Conservation (phyloP, 2,888 invertebrate genomes). For the Pinctada fucata region DNA sequence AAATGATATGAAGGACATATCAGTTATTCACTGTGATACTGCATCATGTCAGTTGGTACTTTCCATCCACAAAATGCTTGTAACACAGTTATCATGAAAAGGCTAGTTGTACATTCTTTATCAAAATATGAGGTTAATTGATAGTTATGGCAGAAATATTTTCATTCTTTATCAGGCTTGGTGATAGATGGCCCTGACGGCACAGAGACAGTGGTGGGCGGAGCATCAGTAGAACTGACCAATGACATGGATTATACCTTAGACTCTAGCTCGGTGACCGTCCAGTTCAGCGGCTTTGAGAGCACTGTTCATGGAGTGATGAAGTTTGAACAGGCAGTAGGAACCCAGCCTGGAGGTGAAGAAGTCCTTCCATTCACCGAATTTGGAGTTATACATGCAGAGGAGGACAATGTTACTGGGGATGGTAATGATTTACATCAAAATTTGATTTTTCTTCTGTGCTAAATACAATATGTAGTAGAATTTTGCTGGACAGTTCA, state of each 20-base stretch:
- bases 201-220: constrained; percentile 16
- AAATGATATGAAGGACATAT: no score
- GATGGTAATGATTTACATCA: constrained; percentile 33
- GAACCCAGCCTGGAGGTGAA: constrained; percentile 53
- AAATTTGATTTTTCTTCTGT: no score
- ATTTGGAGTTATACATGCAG: constrained; percentile 44
- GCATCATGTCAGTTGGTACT: no score
- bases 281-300: constrained; percentile 55
- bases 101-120: no score
- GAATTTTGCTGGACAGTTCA: no score
- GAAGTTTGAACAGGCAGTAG: constrained; percentile 59
- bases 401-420: constrained; percentile 42
- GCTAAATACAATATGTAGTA: no score
- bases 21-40: no score
- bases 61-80: no score
- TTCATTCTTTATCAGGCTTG: not conserved
- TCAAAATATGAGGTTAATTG: no score
- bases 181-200: constrained; percentile 33
- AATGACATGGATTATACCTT: constrained; percentile 52
- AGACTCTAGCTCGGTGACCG: constrained; percentile 50
- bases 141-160: no score
- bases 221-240: constrained; percentile 4
- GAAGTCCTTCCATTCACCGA: constrained; percentile 55
- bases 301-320: constrained; percentile 55
- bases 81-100: no score